Conservation (phyloP, 1,140 invertebrate species). For the Pomacea maculata region DNA sequence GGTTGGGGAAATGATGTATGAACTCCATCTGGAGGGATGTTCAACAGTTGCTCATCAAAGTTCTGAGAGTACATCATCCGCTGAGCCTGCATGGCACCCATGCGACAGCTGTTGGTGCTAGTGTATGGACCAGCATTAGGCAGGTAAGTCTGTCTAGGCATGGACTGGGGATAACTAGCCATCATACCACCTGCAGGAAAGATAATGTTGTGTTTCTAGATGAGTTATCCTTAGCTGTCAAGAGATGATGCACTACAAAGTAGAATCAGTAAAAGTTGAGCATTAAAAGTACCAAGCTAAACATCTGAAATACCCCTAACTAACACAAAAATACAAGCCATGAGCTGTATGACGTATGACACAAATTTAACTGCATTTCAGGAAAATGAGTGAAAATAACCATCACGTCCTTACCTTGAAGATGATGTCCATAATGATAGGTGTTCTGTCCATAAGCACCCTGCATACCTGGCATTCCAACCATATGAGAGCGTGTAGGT, state of each 20-base stretch:
- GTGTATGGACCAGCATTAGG: slow-evolving; percentile 10
- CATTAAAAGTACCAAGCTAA: no score
- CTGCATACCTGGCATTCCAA: slow-evolving; percentile 38
- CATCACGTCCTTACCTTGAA: slow-evolving; percentile 25
- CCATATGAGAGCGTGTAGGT: slow-evolving; percentile 38
- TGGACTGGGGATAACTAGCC: slow-evolving; percentile 3
- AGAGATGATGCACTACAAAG: no score
- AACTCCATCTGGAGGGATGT: slow-evolving; percentile 14
- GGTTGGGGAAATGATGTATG: slow-evolving; percentile 15
- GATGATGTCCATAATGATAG: slow-evolving; percentile 24
- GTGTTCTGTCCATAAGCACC: slow-evolving; percentile 26
- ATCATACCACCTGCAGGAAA: slow-evolving; percentile 17
- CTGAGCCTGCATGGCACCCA: slow-evolving; percentile 40
- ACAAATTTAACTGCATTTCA: background rate
- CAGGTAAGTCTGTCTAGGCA: slow-evolving; percentile 8
- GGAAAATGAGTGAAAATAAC: background rate
- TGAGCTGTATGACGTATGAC: no score
- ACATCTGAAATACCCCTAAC: no score
- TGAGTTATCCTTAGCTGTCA: no score
- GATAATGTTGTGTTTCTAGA: no score
- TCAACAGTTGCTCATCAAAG: slow-evolving; percentile 29
- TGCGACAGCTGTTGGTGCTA: slow-evolving; percentile 35
- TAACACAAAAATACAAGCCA: no score
- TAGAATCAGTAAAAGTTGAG: no score
- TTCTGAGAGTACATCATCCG: slow-evolving; percentile 28